phyloP scores from a whole-genome alignment of 37 sponge, comb jelly and placozoan species.

The Chondrosia reniformis region DNA sequence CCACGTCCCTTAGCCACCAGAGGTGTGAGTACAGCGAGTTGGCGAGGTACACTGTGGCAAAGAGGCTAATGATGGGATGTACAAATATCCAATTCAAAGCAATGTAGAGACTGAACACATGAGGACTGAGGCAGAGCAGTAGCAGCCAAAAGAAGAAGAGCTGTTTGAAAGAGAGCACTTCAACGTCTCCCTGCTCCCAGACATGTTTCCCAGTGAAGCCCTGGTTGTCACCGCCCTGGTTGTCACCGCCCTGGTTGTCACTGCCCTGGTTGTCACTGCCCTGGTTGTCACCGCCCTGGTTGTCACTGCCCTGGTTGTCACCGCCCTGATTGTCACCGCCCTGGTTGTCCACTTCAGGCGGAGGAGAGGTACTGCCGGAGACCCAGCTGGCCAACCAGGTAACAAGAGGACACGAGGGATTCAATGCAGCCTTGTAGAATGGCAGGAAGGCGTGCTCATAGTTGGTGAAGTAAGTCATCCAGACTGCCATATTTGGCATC shows the following conservation, averaged over 20 bases:
- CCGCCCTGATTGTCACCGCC: neutral
- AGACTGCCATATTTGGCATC: neutral
- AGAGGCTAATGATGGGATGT: neutral
- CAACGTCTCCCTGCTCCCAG: too few species aligned
- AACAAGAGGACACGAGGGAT: neutral
- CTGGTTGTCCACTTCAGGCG: neutral
- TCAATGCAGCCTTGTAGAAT: neutral
- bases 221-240: too few species aligned
- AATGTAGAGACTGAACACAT: neutral
- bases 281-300: too few species aligned
- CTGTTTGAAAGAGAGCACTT: neutral
- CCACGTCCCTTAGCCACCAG: too few species aligned
- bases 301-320: neutral
- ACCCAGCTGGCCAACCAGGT: neutral
- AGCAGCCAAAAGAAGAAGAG: slow-evolving; percentile 1
- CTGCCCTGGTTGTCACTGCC: too few species aligned
- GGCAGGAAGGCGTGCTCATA: slow-evolving; percentile 4
- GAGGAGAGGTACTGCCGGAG: neutral
- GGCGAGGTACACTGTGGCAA: neutral
- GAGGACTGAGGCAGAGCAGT: neutral
- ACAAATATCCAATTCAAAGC: neutral
- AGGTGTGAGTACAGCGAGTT: too few species aligned
- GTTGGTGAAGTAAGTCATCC: slow-evolving; percentile 18
- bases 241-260: too few species aligned
- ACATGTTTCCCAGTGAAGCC: too few species aligned